phyloP scores from a whole-genome alignment of 2,113 vertebrate genomes.

The Cranoglanis bouderius region DNA sequence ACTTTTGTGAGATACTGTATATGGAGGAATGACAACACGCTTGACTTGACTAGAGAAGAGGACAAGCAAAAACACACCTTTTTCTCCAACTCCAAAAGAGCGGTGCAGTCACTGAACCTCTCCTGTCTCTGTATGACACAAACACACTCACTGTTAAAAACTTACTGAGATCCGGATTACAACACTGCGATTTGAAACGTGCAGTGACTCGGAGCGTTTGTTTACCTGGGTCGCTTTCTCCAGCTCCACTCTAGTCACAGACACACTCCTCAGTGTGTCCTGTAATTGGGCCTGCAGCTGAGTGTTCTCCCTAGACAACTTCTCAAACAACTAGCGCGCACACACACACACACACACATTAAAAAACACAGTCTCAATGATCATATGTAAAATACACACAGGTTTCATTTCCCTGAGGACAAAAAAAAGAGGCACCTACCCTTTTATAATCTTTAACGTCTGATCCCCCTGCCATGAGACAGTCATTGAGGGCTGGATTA shows the following conservation, averaged over 20 bases:
- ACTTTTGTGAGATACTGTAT: too few relatives aligned
- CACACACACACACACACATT: constrained; percentile 9
- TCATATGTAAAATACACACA: not conserved
- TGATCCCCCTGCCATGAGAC: constrained; percentile 57
- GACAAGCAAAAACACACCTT: constrained; percentile 69
- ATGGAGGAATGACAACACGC: not conserved
- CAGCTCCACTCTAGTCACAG: constrained; percentile 76
- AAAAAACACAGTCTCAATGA: not conserved
- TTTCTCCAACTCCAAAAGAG: constrained; percentile 78
- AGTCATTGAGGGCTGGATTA: constrained; percentile 61
- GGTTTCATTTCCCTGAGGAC: not conserved
- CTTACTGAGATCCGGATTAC: not conserved
- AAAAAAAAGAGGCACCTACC: constrained; percentile 56
- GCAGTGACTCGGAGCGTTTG: not conserved
- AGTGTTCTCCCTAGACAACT: constrained; percentile 76
- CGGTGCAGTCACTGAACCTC: constrained; percentile 78
- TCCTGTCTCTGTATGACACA: constrained; percentile 75
- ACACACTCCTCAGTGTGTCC: constrained; percentile 76
- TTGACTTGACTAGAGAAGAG: not conserved
- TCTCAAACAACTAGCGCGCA: constrained; percentile 73
- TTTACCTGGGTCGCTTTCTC: constrained; percentile 80
- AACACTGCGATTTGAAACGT: not conserved
- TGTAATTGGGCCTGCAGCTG: constrained; percentile 79
- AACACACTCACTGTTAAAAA: not conserved
- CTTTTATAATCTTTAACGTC: constrained; percentile 77